Evolutionary conservation across 1,140 invertebrate species (phyloP).

Genomic region (Tigriopus japonicus): DNA sequence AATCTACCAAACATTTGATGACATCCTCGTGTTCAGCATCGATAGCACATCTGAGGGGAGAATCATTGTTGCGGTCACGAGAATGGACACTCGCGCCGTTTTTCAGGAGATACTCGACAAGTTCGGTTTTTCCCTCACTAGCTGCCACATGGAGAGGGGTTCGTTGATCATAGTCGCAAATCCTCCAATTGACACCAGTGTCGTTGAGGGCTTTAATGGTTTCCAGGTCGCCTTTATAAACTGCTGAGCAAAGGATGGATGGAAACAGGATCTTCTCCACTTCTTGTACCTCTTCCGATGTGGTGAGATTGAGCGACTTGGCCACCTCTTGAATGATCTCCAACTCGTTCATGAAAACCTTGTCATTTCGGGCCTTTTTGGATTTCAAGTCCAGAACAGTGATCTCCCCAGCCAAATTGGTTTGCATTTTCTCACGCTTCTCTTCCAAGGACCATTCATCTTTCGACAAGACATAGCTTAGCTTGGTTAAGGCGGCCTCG

Average conservation of each 20-base stretch:
- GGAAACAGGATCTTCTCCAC: conserved; percentile 53
- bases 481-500: conserved; percentile 77
- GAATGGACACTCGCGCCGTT: conserved; percentile 68
- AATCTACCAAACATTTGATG: conserved; percentile 36
- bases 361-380: conserved; percentile 19
- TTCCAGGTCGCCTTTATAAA: conserved; percentile 37
- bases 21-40: conserved; percentile 38
- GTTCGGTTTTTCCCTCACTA: conserved; percentile 40
- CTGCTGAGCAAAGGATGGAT: conserved; percentile 51
- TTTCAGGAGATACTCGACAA: conserved; percentile 51
- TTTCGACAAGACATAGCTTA: conserved; percentile 74
- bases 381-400: conserved; percentile 22
- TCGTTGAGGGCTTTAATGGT: background rate
- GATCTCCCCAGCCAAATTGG: conserved; percentile 50
- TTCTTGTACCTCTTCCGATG: conserved; percentile 43
- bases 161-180: conserved; percentile 50
- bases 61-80: conserved; percentile 40
- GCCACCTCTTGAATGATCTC: conserved; percentile 46
- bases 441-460: conserved; percentile 47
- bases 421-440: conserved; percentile 56
- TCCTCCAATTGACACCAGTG: conserved; percentile 42
- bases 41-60: conserved; percentile 42
- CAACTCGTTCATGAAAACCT: conserved; percentile 27
- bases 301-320: conserved; percentile 40
- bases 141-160: conserved; percentile 65